Base-by-base conservation (phyloP, 2,888 invertebrate species). In the Sceliomorpha sp. region DNA sequence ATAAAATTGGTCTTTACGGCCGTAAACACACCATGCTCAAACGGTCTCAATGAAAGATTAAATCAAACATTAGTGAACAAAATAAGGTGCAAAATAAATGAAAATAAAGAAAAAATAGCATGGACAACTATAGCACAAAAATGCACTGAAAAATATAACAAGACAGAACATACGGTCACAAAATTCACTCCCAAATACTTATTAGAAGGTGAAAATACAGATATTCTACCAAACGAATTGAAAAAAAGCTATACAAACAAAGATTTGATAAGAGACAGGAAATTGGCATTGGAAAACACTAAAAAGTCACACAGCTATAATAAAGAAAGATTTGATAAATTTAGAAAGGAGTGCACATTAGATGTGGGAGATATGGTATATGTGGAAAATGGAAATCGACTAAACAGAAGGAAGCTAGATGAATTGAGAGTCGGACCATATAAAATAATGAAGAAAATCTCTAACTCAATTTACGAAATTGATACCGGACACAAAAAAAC, bases 391-490 rank as follows among this genome's bases (percentile, higher is more conserved):
- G 78, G 76, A 10, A 78, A 82, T 37, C 67, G 50, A 64, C 14
- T 83, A 50, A 82, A 81, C 42, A 75, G 80, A 51, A 79, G 74
- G 60, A 83, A 83, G 66, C 10, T 79, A 42, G 77, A 80, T 42
- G 75, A 76, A 73, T 14, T 78, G 39, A 72, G 64, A 51, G 47
- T 51, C 24, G 79, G 79, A 48, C 79, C 81, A 31, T 78, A 51
- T 36, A 50, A 56, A 53, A 75, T 81, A 8, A 4, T 63, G 12
- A 36, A 71, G 39, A 77, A 75, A 63, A 66, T 79, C 20, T 77
- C 76, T 39, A 71, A 71, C n/a, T 72, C 70, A 48, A 75, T 75
- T 14, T 73, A 76, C 48, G 32, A 64, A 62, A 62, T 73, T 17
- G 26, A 74, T 32, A 62, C 66, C 17, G 63, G 60, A 15, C 53